Percentiles rank a stretch among this genome's conserved stretches.
These are phyloP conservation scores for Mesorhabditis belari DNA, from an alignment of 2,888 invertebrate species.

Conservation along the genomic window DNA sequence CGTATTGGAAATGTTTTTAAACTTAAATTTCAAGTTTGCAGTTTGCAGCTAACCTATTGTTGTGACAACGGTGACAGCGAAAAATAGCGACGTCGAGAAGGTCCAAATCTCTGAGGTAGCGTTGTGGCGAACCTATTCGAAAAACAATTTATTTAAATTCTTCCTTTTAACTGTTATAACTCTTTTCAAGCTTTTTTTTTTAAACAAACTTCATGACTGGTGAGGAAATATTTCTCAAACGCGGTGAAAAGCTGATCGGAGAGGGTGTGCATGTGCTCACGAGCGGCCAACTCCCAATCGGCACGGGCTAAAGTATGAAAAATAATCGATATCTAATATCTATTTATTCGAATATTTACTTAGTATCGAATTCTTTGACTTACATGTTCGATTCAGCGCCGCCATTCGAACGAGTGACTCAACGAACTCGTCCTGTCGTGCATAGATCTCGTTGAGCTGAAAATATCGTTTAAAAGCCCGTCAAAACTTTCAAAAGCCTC, in stretches of 20 bases:
- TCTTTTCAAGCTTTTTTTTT: neutral
- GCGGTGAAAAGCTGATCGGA: slow-evolving; percentile 51
- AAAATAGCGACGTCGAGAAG: slow-evolving; percentile 53
- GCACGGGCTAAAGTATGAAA: slow-evolving; percentile 10
- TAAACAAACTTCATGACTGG: slow-evolving; percentile 37
- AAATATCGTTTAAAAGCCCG: no score
- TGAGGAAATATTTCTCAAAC: slow-evolving; percentile 51
- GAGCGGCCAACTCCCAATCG: slow-evolving; percentile 29
- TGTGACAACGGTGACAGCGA: slow-evolving; percentile 53
- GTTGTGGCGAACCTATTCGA: slow-evolving; percentile 43
- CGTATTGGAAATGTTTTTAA: neutral
- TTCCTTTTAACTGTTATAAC: neutral
- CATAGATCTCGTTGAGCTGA: slow-evolving; percentile 40
- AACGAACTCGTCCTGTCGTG: slow-evolving; percentile 42
- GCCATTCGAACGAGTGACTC: slow-evolving; percentile 29
- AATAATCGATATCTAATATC: neutral
- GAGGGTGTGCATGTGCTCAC: slow-evolving; percentile 46
- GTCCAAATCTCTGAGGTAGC: slow-evolving; percentile 50
- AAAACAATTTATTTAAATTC: neutral
- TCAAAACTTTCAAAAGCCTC: neutral
- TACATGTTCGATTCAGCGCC: slow-evolving; percentile 18
- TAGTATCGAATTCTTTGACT: no score
- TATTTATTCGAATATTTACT: no score
- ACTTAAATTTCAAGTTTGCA: slow-evolving; percentile 1
- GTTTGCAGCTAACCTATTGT: slow-evolving; percentile 37